Percentiles rank a stretch among this genome's conserved stretches.
Conservation (phyloP, 1,140 invertebrate species). For the Caenorhabditis brenneri region DNA sequence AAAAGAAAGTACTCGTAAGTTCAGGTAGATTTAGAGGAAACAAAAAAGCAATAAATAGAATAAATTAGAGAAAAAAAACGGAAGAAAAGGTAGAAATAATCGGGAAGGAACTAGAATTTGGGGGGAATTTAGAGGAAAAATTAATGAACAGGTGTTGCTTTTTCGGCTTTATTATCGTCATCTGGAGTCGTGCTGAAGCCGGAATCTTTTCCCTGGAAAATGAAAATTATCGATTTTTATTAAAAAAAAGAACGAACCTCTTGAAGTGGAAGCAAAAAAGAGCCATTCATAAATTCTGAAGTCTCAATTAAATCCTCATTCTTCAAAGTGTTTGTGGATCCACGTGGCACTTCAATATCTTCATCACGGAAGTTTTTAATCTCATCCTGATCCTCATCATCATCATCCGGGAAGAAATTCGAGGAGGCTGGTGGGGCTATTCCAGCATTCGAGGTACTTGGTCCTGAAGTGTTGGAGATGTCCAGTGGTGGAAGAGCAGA, state of each 20-base stretch:
- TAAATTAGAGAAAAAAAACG: too few species aligned
- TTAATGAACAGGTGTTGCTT: background rate
- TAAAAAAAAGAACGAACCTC: background rate
- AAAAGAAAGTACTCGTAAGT: too few species aligned
- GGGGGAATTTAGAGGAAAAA: too few species aligned
- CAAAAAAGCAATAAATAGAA: too few species aligned
- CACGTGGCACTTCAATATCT: conserved; percentile 1
- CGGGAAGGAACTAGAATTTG: too few species aligned
- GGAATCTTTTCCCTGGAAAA: background rate
- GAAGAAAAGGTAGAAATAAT: too few species aligned
- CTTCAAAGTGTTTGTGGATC: background rate
- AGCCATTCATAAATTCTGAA: background rate
- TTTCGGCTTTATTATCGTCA: background rate
- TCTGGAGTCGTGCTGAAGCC: conserved; percentile 41
- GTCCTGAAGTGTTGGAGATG: background rate
- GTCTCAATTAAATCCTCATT: background rate
- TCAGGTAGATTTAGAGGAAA: too few species aligned
- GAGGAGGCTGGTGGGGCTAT: background rate
- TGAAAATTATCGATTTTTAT: too few species aligned
- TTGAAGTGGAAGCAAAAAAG: background rate
- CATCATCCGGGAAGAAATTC: background rate
- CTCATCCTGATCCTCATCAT: conserved; percentile 38
- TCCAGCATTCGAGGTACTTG: background rate
- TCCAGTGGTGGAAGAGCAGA: background rate
- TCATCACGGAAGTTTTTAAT: conserved; percentile 8